Evolutionary conservation across 2,888 invertebrate genomes (phyloP).

Genomic region (Clistopyga incitator): DNA sequence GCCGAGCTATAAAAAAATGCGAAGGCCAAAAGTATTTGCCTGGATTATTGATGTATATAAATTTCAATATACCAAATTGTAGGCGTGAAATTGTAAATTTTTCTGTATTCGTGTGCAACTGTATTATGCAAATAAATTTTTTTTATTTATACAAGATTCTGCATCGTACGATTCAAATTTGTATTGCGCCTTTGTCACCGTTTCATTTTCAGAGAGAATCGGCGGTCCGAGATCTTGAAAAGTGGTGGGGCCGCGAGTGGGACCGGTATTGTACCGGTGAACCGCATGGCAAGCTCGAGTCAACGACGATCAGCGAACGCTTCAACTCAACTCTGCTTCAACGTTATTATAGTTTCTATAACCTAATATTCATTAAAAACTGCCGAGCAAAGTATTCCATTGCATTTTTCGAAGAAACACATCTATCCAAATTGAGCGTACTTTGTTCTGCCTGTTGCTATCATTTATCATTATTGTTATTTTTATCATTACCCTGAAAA

Average conservation of each 20-base stretch:
- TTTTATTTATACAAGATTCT: not conserved
- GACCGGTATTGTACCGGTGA: no score
- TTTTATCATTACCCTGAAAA: no score
- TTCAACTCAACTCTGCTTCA: no score
- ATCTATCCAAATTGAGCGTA: no score
- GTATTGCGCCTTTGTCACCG: not conserved
- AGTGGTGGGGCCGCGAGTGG: not conserved
- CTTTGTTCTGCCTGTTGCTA: no score
- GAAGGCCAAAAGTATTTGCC: not conserved
- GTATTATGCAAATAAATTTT: conserved; percentile 23
- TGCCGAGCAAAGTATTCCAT: not conserved
- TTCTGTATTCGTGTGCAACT: not conserved
- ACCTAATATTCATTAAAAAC: not conserved
- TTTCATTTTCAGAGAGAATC: not conserved
- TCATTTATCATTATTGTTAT: no score
- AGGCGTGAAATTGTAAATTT: not conserved
- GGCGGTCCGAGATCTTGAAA: not conserved
- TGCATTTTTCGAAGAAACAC: no score
- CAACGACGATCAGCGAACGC: not conserved
- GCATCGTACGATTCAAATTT: not conserved
- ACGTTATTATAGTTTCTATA: conserved; percentile 1
- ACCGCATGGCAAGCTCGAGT: not conserved
- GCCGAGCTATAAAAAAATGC: not conserved
- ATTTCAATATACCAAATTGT: not conserved
- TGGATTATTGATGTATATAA: conserved; percentile 15